A percentile compares a stretch with the other conserved stretches of the same genome.
phyloP scores from a whole-genome alignment of 2,113 vertebrate species.

The Hystrix brachyura region DNA sequence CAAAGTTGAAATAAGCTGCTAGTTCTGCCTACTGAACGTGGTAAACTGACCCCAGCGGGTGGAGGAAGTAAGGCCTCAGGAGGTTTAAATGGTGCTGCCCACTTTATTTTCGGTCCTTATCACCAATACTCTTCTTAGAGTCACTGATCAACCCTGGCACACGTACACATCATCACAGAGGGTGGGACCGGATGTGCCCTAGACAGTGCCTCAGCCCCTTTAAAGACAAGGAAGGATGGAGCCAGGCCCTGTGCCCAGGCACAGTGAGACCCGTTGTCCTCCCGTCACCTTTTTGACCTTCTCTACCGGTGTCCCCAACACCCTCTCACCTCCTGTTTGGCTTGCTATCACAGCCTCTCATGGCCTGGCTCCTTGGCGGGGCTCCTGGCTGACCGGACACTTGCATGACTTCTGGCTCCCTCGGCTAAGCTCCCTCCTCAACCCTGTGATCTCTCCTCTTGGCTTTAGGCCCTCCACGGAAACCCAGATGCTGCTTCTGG shows the following conservation, averaged over 20 bases:
- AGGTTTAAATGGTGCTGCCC: background rate
- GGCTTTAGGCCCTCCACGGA: conserved; percentile 45
- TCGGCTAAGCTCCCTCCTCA: conserved; percentile 71
- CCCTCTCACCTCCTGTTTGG: conserved; percentile 66
- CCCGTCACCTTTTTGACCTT: conserved; percentile 31
- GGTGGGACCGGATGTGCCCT: background rate
- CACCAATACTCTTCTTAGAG: background rate
- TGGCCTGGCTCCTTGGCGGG: conserved; percentile 30
- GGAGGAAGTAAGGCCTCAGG: background rate
- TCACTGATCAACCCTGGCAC: background rate
- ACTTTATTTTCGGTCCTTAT: background rate
- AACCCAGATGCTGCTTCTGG: conserved; percentile 60
- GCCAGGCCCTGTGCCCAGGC: background rate
- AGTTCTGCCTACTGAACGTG: background rate
- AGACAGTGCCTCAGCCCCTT: background rate
- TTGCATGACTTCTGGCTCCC: conserved; percentile 61
- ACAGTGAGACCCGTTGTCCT: background rate
- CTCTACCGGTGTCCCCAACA: background rate
- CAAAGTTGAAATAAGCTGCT: conserved; percentile 4
- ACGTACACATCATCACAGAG: background rate
- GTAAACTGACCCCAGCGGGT: background rate
- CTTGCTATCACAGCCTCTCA: background rate
- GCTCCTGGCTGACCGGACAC: conserved; percentile 62
- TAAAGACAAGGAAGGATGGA: conserved; percentile 66
- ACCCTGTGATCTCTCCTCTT: conserved; percentile 63